phyloP scores from a whole-genome alignment of 2,113 vertebrate species.

The Oncorhynchus tshawytscha region DNA sequence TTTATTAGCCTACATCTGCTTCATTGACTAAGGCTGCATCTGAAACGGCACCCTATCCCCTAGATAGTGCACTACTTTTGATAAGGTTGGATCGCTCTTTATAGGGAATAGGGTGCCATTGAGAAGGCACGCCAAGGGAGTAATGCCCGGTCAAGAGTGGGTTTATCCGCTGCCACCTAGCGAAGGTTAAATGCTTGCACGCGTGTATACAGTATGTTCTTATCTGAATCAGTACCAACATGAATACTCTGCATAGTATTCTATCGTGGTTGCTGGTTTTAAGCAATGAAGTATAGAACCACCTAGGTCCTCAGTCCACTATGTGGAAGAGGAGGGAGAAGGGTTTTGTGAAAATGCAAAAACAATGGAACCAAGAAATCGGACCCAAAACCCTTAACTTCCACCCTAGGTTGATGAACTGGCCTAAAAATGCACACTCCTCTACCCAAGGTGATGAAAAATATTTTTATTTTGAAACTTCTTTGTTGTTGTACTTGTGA shows the following conservation, averaged over 20 bases:
- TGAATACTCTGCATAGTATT: constrained; percentile 43
- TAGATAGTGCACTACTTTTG: too few species aligned
- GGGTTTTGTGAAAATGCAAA: constrained; percentile 77
- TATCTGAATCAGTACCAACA: constrained; percentile 64
- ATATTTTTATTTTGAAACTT: constrained; percentile 12
- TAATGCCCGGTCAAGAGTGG: constrained; percentile 45
- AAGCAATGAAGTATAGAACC: constrained; percentile 80
- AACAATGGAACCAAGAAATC: constrained; percentile 79
- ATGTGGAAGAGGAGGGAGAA: constrained; percentile 86
- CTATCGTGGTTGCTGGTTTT: constrained; percentile 67
- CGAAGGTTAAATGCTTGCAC: constrained; percentile 47
- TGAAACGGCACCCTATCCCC: background rate
- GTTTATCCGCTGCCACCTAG: constrained; percentile 29
- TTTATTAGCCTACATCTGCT: constrained; percentile 25
- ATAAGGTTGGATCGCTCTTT: too few species aligned
- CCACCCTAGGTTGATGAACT: constrained; percentile 79
- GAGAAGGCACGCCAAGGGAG: background rate
- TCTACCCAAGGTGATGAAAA: constrained; percentile 74
- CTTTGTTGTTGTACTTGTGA: constrained; percentile 37
- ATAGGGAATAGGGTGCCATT: background rate
- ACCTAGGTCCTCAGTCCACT: constrained; percentile 85
- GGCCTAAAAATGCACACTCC: constrained; percentile 80
- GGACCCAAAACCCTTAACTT: constrained; percentile 81
- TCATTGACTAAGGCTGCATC: constrained; percentile 10
- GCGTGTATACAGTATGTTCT: constrained; percentile 67